Evolutionary conservation across 2,888 invertebrate species (phyloP).

Genomic region (Chalcosyrphus nemorum): DNA sequence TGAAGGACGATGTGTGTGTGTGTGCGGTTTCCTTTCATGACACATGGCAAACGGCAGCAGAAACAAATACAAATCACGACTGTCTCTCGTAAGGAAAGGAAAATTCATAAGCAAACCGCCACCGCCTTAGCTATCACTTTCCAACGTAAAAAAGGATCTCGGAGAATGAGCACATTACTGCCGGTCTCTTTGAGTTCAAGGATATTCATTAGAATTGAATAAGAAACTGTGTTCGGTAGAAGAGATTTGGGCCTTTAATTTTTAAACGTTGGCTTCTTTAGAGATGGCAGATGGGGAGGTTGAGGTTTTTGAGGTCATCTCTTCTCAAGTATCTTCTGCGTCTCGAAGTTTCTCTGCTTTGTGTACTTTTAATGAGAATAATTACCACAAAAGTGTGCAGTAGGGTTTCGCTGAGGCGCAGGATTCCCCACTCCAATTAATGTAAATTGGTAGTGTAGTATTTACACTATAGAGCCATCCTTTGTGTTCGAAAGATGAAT

Average conservation of each 20-base stretch:
- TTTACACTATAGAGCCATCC: slow-evolving; percentile 33
- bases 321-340: slow-evolving; percentile 30
- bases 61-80: slow-evolving; percentile 25
- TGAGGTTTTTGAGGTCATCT: slow-evolving; percentile 56
- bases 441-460: slow-evolving; percentile 59
- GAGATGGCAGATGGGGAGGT: background rate
- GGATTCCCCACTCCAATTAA: slow-evolving; percentile 44
- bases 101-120: background rate
- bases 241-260: slow-evolving; percentile 16
- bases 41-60: slow-evolving; percentile 33
- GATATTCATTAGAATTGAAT: slow-evolving; percentile 48
- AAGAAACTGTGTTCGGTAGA: slow-evolving; percentile 15
- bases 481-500: slow-evolving; percentile 39
- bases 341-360: slow-evolving; percentile 24
- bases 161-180: slow-evolving; percentile 11
- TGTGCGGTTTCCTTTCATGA: slow-evolving; percentile 9
- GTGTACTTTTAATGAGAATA: slow-evolving; percentile 60
- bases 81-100: background rate
- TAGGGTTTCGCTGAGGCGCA: background rate
- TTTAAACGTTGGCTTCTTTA: slow-evolving; percentile 30
- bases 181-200: slow-evolving; percentile 28
- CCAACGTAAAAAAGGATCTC: slow-evolving; percentile 14
- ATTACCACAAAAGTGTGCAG: slow-evolving; percentile 45
- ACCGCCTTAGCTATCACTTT: slow-evolving; percentile 42
- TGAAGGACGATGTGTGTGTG: background rate